phyloP scores from a whole-genome alignment of 2,888 invertebrate species.

The Sesia apiformis region DNA sequence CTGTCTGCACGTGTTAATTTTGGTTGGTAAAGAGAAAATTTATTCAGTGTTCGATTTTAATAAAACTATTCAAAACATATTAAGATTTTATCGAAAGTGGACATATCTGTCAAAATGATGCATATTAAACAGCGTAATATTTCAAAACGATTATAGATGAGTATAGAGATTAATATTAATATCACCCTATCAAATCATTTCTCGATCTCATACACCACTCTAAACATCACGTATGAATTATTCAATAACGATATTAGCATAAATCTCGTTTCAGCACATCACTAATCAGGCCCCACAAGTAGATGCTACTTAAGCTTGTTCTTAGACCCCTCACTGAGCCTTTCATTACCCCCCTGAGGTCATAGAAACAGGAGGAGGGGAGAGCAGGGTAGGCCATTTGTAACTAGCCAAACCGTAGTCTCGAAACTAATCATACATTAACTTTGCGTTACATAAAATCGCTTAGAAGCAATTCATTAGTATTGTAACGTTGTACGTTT shows the following conservation, averaged over 20 bases:
- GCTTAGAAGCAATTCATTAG: constrained; percentile 45
- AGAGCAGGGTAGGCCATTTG: constrained; percentile 4
- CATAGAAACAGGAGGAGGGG: neutral
- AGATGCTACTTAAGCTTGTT: constrained; percentile 5
- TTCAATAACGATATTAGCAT: neutral
- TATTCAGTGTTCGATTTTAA: too few relatives aligned
- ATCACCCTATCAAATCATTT: neutral
- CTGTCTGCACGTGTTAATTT: too few relatives aligned
- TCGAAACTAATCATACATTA: constrained; percentile 26
- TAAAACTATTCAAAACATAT: too few relatives aligned
- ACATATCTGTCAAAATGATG: neutral
- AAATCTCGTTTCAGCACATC: constrained; percentile 2
- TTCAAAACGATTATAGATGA: neutral
- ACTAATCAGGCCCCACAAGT: constrained; percentile 10
- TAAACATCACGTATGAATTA: neutral
- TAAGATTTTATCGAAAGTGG: neutral
- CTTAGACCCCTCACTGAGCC: neutral
- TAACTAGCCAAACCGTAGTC: constrained; percentile 7
- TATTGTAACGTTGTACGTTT: constrained; percentile 33
- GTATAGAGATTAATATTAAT: neutral
- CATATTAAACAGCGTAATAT: neutral
- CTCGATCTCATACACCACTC: neutral
- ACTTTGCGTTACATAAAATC: constrained; percentile 23
- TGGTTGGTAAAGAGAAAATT: too few relatives aligned
- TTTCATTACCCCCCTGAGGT: neutral